These are phyloP conservation scores for Plutella xylostella DNA, from an alignment of 2,888 invertebrate species.

Conservation along the genomic window DNA sequence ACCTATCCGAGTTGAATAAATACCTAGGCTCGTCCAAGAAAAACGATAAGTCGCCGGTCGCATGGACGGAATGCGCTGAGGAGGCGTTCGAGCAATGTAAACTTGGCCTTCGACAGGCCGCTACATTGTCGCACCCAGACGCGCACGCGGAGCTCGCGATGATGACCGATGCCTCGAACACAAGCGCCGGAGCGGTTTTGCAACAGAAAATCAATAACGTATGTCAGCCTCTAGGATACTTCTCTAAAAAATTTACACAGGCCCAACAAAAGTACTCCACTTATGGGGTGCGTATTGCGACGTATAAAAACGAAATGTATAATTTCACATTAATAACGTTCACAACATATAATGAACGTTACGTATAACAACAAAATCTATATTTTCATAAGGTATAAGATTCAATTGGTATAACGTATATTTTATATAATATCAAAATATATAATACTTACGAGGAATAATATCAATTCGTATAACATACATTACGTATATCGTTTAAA, in stretches of 20 bases:
- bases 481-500: no score
- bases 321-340: no score
- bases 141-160: background rate
- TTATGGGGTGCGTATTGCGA: no score
- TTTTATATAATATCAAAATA: no score
- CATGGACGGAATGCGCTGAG: conserved; percentile 6
- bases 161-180: background rate
- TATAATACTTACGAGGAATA: no score
- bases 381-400: no score
- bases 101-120: background rate
- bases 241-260: background rate
- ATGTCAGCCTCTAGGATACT: conserved; percentile 3
- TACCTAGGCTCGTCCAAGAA: conserved; percentile 7
- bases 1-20: conserved; percentile 7
- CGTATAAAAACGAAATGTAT: no score
- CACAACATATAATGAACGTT: no score
- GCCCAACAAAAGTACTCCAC: conserved; percentile 4
- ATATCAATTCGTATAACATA: no score
- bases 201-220: background rate
- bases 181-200: background rate
- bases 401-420: no score
- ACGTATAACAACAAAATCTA: no score
- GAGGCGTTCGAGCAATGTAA: conserved; percentile 12
- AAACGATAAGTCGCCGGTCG: conserved; percentile 10
- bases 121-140: background rate